Evolutionary conservation across 2,113 vertebrate genomes (phyloP), one percentile per base, ranked within the genome.

Genomic region (Nymphicus hollandicus): DNA sequence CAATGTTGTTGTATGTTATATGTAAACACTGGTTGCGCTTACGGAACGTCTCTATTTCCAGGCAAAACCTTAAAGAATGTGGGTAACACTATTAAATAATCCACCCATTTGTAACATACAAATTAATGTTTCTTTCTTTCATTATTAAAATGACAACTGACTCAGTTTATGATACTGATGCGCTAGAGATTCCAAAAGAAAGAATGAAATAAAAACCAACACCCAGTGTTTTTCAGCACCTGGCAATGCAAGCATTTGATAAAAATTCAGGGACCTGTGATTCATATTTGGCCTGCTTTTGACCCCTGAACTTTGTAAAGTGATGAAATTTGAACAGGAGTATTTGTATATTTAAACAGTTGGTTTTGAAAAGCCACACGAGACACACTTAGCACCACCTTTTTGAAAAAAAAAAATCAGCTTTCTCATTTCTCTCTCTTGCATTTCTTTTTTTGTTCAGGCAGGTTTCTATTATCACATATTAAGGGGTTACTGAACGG

Each of bases 331-430:
- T 86, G 83, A 95, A 91, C 85, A 96, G 93, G 28, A 70, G 63
- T 88, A 96, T 95, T 96, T 96, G 89, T 33, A 13, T 95, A 89
- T 94, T 97, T 97, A 91, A 95, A 91, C 64, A 92, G 76, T 94
- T 78, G 89, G 41, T 74, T 97, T 94, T 95, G 76, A 95, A 97
- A 96, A 92, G 52, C 88, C 74, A 41, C 72, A 69, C 49, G 66
- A 93, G 83, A 74, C 3, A 9, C 52, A 65, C 69, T 83, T 70
- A 60, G 28, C 47, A 52, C 24, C 0, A 0, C 84, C 63, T 89
- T 52, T 81, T 85, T 39, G 12, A 60, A 33, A 58, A 44, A 33
- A 58, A 44, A 15, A 63, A 50, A 35, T 23, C 49, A 47, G 7
- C 39, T 83, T 96, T 95, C 78, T 95, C 50, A 88, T 91, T 93